Percentiles rank a stretch among this genome's conserved stretches.
phyloP scores from a whole-genome alignment of 2,797 vertebrate genomes.

The Strix occidentalis region DNA sequence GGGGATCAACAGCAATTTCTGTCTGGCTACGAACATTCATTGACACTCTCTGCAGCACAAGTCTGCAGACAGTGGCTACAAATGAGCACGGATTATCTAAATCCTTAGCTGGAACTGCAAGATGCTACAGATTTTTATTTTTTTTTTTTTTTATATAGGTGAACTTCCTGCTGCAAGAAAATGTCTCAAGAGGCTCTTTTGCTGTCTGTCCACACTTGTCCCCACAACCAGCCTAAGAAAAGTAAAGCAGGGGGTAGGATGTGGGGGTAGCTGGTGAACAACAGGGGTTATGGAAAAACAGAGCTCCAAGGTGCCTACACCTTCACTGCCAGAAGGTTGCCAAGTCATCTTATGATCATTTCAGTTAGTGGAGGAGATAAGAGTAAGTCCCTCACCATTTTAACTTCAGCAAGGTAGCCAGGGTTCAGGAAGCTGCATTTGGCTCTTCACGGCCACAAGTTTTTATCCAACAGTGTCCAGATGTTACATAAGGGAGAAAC shows the following conservation, averaged over 20 bases:
- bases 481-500: background rate
- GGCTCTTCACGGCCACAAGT: background rate
- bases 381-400: background rate
- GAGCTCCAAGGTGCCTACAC: background rate
- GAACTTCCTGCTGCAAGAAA: background rate
- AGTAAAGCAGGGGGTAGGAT: background rate
- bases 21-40: background rate
- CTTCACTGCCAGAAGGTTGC: background rate
- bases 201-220: background rate
- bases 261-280: background rate
- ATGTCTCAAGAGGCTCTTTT: background rate
- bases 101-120: background rate
- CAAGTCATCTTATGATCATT: background rate
- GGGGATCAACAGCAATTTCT: background rate
- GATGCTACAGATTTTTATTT: background rate
- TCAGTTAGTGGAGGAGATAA: background rate
- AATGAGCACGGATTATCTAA: background rate
- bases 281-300: background rate
- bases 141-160: background rate
- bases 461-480: background rate
- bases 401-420: background rate
- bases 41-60: background rate
- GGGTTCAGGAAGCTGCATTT: background rate
- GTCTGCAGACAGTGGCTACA: background rate
- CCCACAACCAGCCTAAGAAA: background rate